phyloP scores from a whole-genome alignment of 2,113 vertebrate species.

The Fregata magnificens region DNA sequence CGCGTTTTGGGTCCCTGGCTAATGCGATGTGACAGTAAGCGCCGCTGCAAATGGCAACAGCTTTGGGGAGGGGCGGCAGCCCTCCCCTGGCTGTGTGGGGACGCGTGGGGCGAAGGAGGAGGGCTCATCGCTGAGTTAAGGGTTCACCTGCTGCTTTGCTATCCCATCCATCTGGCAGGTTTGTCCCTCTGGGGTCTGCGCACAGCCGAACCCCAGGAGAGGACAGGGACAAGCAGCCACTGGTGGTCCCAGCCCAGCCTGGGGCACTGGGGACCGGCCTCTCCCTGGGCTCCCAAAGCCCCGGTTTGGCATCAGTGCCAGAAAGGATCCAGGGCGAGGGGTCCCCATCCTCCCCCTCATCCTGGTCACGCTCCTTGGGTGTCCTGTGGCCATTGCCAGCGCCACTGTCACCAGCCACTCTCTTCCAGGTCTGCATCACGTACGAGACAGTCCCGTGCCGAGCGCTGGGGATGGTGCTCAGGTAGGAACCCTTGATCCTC shows the following conservation, averaged over 20 bases:
- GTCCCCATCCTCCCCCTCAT: neutral
- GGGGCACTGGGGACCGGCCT: neutral
- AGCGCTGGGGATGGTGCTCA: conserved; percentile 75
- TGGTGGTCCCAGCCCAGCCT: neutral
- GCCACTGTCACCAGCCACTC: neutral
- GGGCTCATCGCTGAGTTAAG: neutral
- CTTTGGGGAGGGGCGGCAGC: neutral
- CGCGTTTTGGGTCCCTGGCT: neutral
- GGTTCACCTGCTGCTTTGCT: neutral
- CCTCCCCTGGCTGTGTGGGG: fast-evolving
- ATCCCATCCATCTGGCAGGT: neutral
- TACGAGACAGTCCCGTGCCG: conserved; percentile 80
- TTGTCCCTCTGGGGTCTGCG: neutral
- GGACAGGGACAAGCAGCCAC: neutral
- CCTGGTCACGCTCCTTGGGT: neutral
- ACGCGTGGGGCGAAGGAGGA: neutral
- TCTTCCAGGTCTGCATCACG: conserved; percentile 75
- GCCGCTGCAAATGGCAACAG: neutral
- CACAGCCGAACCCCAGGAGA: fast-evolving
- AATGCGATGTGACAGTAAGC: conserved; percentile 14
- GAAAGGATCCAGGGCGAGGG: neutral
- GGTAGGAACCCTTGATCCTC: conserved; percentile 62
- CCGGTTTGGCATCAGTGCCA: neutral
- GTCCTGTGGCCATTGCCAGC: neutral
- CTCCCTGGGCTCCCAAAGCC: neutral